A percentile compares a stretch with the other conserved stretches of the same genome.
Evolutionary conservation across 1,140 invertebrate species (phyloP).

Genomic region (Drosophila bifasciata): DNA sequence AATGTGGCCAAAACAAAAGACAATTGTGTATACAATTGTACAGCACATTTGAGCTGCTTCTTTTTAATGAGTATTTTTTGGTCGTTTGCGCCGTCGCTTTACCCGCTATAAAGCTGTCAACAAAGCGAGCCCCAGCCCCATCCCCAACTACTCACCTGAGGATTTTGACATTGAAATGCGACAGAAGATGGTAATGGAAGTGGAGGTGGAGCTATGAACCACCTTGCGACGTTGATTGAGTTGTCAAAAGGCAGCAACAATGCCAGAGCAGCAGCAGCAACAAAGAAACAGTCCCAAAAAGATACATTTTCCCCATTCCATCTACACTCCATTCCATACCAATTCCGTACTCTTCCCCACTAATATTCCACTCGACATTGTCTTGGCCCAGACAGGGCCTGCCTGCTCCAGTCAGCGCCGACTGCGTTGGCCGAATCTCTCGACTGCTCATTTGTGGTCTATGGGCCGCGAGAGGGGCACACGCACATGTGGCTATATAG

Average conservation of each 20-base stretch:
- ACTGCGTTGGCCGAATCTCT: constrained; percentile 6
- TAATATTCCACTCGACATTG: constrained; percentile 38
- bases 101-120: constrained; percentile 62
- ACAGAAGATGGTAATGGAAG: constrained; percentile 22
- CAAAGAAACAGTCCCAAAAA: constrained; percentile 47
- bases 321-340: no score
- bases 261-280: constrained; percentile 37
- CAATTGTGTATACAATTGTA: constrained; percentile 51
- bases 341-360: neutral
- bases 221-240: constrained; percentile 59
- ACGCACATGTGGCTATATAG: constrained; percentile 44
- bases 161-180: constrained; percentile 63
- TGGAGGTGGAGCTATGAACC: constrained; percentile 19
- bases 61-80: constrained; percentile 61
- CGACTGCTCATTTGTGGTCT: constrained; percentile 48
- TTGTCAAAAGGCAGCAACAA: constrained; percentile 60
- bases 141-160: constrained; percentile 53
- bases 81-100: constrained; percentile 51
- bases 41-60: constrained; percentile 35
- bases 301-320: constrained; percentile 22
- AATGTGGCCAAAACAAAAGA: constrained; percentile 55
- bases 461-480: constrained; percentile 45
- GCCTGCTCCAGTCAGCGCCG: constrained; percentile 15
- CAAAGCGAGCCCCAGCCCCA: constrained; percentile 7
- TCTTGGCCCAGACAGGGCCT: constrained; percentile 30